Evolutionary conservation across 1,140 invertebrate genomes (phyloP), one percentile per base, ranked within the genome.

Genomic region (Physella acuta): DNA sequence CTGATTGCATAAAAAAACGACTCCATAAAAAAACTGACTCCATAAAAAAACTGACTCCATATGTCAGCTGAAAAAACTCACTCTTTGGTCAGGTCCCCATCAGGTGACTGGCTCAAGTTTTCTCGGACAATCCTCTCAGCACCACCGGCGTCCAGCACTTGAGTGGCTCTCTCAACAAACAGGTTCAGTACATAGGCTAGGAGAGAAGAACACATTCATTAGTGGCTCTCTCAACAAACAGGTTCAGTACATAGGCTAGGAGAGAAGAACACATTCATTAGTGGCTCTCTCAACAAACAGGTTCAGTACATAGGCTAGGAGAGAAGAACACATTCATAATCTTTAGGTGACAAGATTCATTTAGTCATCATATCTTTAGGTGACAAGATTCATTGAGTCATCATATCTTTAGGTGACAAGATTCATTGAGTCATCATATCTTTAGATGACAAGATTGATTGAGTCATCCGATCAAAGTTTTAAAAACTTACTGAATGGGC

Each of bases 401-500:
- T n/a, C n/a, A n/a, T n/a, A n/a, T n/a, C n/a, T n/a, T n/a, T n/a
- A n/a, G n/a, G n/a, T n/a, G n/a, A n/a, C n/a, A n/a, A n/a, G n/a
- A n/a, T n/a, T n/a, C n/a, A n/a, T n/a, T n/a, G n/a, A n/a, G n/a
- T n/a, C n/a, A n/a, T n/a, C n/a, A n/a, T n/a, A n/a, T n/a, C n/a
- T 11, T 14, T 11, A 49, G 44, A 49, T 49, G 44, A n/a, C 11
- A 49, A 49, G 44, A 14, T 14, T 14, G n/a, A 49, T n/a, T 49
- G 44, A n/a, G n/a, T 11, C 44, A 11, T 14, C 11, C 11, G 11
- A 14, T 11, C n/a, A n/a, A n/a, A n/a, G n/a, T n/a, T n/a, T n/a
- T n/a, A n/a, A n/a, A 20, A 4, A 81, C 80, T 81, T 75, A 85
- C 83, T 78, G 71, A 79, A 82, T 26, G 80, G 82, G 49, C 71